Evolutionary conservation across 1,140 invertebrate species (phyloP), one percentile per base, ranked within the genome.

Genomic region (Drosophila nigrodunni): DNA sequence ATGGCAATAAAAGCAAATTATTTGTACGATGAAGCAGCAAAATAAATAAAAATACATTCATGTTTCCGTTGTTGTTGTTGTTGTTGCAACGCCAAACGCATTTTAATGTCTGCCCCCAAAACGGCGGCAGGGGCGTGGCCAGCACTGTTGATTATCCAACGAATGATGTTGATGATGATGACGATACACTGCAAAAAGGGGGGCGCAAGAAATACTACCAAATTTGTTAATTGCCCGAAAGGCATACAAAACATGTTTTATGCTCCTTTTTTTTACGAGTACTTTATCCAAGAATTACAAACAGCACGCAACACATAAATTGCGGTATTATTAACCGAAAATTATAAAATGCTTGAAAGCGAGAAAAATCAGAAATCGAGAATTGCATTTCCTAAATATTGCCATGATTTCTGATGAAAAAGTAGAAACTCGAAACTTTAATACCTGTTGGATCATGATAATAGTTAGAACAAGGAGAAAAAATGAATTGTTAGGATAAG

Each of bases 41-140:
- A 87, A 88, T 89, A 87, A 87, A 87, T 88, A 88, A 88, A 88
- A 88, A 87, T 80, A 86, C 80, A 80, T 74, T 77, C 81, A 39
- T 70, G 61, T 67, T 73, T 74, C 47, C 52, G 52, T 52, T 49
- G 39, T n/a, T n/a, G 37, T 39, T 57, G 54, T 13, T 39, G 69
- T 49, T 46, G 44, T 11, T 74, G 64, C 78, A 67, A 80, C 73
- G 72, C 58, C 74, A 81, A 81, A 73, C 78, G 80, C 77, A 80
- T 85, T 83, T 85, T 86, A 82, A 82, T 85, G 82, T 59, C 69
- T 57, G 78, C 72, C 61, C 34, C 61, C 44, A 44, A 34, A 64
- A 50, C 58, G 30, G 13, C 34, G 30, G 15, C 59, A 55, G 13
- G 62, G 82, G 83, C 82, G 82, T 88, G 83, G 50, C 1, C 82